phyloP scores from a whole-genome alignment of 2,113 vertebrate genomes.

The Phainopepla nitens region DNA sequence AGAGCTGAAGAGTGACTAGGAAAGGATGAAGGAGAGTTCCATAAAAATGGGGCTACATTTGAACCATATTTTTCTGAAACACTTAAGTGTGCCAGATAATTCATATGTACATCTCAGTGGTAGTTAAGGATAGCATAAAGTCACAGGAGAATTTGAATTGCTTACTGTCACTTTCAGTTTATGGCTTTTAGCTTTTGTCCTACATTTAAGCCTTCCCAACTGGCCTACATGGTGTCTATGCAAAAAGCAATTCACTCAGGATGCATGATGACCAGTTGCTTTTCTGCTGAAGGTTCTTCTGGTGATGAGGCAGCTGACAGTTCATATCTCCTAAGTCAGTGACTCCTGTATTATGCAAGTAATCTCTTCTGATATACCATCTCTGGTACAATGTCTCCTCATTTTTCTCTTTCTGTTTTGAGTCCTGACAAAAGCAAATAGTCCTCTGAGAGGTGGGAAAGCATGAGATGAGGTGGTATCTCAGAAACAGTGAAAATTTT shows the following conservation, averaged over 20 bases:
- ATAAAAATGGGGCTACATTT: neutral
- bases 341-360: neutral
- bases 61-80: neutral
- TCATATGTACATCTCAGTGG: neutral
- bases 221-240: neutral
- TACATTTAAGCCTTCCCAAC: neutral
- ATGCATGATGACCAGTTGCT: neutral
- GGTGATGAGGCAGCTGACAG: neutral
- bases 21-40: neutral
- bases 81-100: neutral
- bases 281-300: neutral
- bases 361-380: neutral
- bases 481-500: neutral
- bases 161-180: neutral
- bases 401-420: neutral
- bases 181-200: neutral
- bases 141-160: neutral
- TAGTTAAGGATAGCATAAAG: neutral
- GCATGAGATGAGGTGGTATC: neutral
- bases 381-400: neutral
- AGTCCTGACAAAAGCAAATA: neutral
- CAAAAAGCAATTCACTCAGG: neutral
- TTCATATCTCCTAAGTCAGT: neutral
- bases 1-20: neutral
- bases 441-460: neutral